Base-by-base conservation (phyloP, 2,797 vertebrate species). In the Schizopygopsis pylzovi region DNA sequence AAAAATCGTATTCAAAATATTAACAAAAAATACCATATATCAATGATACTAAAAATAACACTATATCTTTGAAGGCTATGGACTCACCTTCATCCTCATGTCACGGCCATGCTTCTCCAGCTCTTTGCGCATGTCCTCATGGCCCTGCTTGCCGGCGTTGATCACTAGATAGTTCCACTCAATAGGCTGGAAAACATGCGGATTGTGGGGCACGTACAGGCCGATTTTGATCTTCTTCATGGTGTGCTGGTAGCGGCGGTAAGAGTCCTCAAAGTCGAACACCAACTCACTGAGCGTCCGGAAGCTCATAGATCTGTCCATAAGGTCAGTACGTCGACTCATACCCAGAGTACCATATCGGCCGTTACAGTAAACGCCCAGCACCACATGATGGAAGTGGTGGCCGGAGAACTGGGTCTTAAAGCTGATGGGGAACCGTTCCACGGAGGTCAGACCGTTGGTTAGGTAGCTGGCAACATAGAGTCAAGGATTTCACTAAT, bases 371-470 rank as follows among this genome's bases (percentile, higher is more conserved):
- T 97, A 98, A 90, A 99, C 96, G 22, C 98, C 98, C 73, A 99
- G 97, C 82, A 99, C 98, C 3, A 99, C 98, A 0, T 99, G 98
- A 91, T 99, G 96, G 93, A 99, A 99, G 91, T 95, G 97, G 94
- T 97, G 98, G 89, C 98, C 98, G 82, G 97, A 98, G 93, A 99
- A 99, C 91, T 98, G 97, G 70, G 97, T 99, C 96, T 99, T 99
- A 93, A 99, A 99, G 95, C 98, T 99, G 96, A 99, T 99, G 91
- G 98, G 97, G 93, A 99, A 99, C 28, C 98, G 95, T 92, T 99
- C 98, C 1, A 99, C 94, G 0, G 97, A 96, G 59, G 96, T 95
- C 89, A 99, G 96, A 45, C 98, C 97, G 0, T 99, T 99, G 22
- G 98, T 99, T 92, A 99, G 92, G 92, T 99, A 98, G 92, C 98